phyloP scores from a whole-genome alignment of 2,888 invertebrate species.

The Acronicta psi region DNA sequence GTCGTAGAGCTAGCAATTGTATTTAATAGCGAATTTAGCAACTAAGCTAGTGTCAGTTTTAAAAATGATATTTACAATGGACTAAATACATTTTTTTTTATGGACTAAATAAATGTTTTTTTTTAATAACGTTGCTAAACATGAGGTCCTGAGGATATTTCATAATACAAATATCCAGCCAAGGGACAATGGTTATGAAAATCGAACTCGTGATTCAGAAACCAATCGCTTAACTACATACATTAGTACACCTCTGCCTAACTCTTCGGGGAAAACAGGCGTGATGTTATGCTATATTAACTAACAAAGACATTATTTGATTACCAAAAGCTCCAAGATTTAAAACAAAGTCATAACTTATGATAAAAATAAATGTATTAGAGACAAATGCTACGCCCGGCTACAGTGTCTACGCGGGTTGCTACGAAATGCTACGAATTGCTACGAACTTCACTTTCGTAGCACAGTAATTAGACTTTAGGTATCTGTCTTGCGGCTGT shows the following conservation, averaged over 20 bases:
- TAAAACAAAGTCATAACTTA: slow-evolving; percentile 69
- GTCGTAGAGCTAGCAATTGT: slow-evolving; percentile 5
- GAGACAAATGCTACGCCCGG: slow-evolving; percentile 66
- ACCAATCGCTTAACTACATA: no score
- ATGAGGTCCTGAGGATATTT: no score
- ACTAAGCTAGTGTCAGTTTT: slow-evolving; percentile 1
- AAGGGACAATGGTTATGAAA: no score
- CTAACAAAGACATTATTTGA: slow-evolving; percentile 35
- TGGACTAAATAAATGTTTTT: no score
- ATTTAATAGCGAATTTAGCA: slow-evolving; percentile 5
- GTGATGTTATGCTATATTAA: no score
- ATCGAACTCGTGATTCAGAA: no score
- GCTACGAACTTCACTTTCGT: slow-evolving; percentile 67
- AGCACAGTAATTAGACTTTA: slow-evolving; percentile 68
- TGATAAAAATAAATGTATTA: slow-evolving; percentile 63
- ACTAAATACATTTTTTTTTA: no score
- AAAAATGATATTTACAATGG: no score
- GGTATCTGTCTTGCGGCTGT: slow-evolving; percentile 63
- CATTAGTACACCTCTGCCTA: no score
- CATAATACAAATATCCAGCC: no score
- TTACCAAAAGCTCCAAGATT: slow-evolving; percentile 49
- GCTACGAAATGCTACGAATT: slow-evolving; percentile 63
- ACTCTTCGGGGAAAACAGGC: no score
- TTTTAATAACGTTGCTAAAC: no score
- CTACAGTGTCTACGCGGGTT: slow-evolving; percentile 54